phyloP scores from a whole-genome alignment of 2,888 invertebrate genomes.

The Apamea monoglypha region DNA sequence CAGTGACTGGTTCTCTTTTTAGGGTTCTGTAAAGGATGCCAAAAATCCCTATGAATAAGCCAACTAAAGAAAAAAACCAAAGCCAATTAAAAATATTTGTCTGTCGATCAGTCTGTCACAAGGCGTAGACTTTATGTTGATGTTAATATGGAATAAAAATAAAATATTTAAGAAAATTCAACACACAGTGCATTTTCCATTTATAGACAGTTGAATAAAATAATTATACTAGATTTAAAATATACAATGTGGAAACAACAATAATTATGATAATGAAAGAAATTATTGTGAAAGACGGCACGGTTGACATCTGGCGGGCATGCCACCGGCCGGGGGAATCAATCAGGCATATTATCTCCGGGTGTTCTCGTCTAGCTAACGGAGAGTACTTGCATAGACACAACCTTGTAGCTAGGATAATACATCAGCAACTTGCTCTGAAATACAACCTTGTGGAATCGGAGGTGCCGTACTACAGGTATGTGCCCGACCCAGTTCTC shows the following conservation, averaged over 20 bases:
- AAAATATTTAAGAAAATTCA: neutral
- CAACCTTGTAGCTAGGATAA: too few species aligned
- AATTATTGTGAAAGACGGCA: too few species aligned
- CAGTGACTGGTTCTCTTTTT: constrained; percentile 16
- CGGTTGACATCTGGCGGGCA: too few species aligned
- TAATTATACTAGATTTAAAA: neutral
- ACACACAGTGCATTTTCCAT: neutral
- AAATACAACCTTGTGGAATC: too few species aligned
- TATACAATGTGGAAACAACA: neutral
- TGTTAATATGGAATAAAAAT: neutral
- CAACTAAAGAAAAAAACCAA: too few species aligned
- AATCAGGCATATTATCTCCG: too few species aligned
- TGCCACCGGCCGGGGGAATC: too few species aligned
- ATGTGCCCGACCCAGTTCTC: too few species aligned
- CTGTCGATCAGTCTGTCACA: neutral
- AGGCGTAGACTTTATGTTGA: neutral
- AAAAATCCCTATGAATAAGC: neutral
- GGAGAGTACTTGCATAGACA: too few species aligned
- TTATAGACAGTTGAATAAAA: neutral
- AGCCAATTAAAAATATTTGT: neutral
- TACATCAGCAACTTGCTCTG: too few species aligned
- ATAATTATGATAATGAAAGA: neutral
- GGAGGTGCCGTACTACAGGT: too few species aligned
- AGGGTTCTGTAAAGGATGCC: neutral
- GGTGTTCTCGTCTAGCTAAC: too few species aligned